Evolutionary conservation across 2,113 vertebrate species (phyloP).

Genomic region (Petroica traversi): DNA sequence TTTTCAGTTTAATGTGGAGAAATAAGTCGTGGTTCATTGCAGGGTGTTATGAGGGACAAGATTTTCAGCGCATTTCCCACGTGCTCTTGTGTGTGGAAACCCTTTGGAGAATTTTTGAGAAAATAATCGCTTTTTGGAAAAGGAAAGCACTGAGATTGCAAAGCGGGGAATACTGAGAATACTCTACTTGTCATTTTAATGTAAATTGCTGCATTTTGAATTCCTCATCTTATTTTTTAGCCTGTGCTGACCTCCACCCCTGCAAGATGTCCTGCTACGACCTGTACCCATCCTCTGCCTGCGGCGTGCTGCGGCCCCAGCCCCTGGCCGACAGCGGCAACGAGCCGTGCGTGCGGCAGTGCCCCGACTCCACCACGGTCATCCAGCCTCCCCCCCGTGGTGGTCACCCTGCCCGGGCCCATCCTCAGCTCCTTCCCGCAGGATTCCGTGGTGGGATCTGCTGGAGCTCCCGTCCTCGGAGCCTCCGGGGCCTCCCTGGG

Average conservation of each 20-base stretch:
- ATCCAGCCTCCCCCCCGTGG: background rate
- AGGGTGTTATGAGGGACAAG: fast-evolving
- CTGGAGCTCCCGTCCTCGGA: background rate
- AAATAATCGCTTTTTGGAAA: fast-evolving
- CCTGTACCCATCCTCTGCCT: background rate
- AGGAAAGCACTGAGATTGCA: background rate
- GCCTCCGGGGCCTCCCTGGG: background rate
- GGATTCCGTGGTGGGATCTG: background rate
- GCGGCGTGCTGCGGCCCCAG: background rate
- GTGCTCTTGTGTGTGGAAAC: fast-evolving
- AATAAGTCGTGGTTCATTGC: fast-evolving
- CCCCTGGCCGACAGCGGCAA: background rate
- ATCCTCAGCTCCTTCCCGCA: constrained; percentile 54
- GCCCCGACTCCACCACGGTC: background rate
- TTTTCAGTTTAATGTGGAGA: background rate
- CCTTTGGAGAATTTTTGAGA: fast-evolving
- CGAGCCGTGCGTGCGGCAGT: background rate
- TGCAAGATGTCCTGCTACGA: background rate
- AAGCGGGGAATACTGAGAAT: background rate
- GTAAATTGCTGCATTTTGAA: background rate
- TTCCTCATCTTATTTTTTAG: background rate
- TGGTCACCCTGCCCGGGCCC: constrained; percentile 14
- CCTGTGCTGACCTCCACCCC: background rate
- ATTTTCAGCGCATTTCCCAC: background rate
- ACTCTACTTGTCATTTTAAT: background rate